phyloP scores from a whole-genome alignment of 2,888 invertebrate genomes.

The Protonemura montana region DNA sequence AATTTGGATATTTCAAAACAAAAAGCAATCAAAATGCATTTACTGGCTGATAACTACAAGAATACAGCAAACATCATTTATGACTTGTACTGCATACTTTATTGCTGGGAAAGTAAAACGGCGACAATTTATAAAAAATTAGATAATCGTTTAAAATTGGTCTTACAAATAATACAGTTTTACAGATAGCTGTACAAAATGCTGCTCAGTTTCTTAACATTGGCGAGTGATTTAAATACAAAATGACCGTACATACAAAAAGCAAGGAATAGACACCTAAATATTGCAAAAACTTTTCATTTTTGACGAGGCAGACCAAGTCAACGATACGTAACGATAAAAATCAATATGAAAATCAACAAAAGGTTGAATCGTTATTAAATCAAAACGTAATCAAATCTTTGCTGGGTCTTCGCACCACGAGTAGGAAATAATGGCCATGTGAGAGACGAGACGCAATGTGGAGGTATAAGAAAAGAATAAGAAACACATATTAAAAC shows the following conservation, averaged over 20 bases:
- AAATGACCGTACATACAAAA: background rate
- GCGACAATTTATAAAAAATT: too few relatives aligned
- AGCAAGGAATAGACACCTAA: background rate
- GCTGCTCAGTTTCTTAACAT: background rate
- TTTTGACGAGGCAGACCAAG: too few relatives aligned
- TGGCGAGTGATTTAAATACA: background rate
- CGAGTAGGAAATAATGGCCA: background rate
- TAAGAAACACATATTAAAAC: slow-evolving; percentile 8
- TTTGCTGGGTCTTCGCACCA: background rate
- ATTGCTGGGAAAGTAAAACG: background rate
- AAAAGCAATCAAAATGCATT: background rate
- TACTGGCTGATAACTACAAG: background rate
- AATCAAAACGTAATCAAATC: background rate
- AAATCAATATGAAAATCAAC: too few relatives aligned
- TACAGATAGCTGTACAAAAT: background rate
- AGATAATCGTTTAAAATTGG: too few relatives aligned
- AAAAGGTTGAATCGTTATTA: background rate
- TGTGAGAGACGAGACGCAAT: background rate
- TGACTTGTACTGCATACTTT: background rate
- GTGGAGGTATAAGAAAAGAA: background rate
- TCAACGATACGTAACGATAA: too few relatives aligned
- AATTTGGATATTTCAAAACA: background rate
- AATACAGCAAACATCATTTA: background rate
- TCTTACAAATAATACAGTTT: background rate
- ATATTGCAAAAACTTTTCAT: too few relatives aligned